Evolutionary conservation across 1,140 invertebrate genomes (phyloP), one percentile per base, ranked within the genome.

Genomic region (Trichogramma pretiosum): DNA sequence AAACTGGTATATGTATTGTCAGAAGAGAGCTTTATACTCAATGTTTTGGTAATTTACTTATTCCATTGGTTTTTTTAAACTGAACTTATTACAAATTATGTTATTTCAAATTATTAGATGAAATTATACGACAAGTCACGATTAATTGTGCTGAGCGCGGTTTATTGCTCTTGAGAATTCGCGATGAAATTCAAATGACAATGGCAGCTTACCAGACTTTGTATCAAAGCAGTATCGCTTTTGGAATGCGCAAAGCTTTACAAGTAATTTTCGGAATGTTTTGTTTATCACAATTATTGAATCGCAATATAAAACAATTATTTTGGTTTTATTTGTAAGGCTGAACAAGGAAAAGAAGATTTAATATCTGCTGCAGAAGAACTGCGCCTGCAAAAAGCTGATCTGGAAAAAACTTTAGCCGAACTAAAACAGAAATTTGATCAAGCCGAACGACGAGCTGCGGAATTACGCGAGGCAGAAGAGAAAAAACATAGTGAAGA

Each of bases 81-180:
- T n/a, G n/a, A n/a, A n/a, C n/a, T n/a, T n/a, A n/a, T n/a, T n/a
- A 35, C 17, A 35, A 7, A 5, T 16, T 9, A 5, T 35, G 8
- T 9, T 18, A 10, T 22, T 54, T 11, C 40, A 41, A 30, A 26
- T 58, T 44, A 53, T 9, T 9, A 91, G 90, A 94, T 74, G 91
- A 95, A 71, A 72, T 94, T 24, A 94, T 94, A 59, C 74, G 91
- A 19, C 85, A 98, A 78, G 91, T 97, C 10, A 97, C 94, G 3
- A 90, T 99, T 11, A 98, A 96, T 67, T 98, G 96, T 66, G 87
- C 89, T 0, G 95, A 99, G 74, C 77, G 94, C 54, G 96, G 96
- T n/a, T 73, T 98, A 7, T 69, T 99, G 2, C 71, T 99, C 11
- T 69, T 98, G 18, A 76, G 94, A 58, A 86, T 98, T 1, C 75